Conservation (phyloP, 2,113 vertebrate species). For the Podarcis muralis region DNA sequence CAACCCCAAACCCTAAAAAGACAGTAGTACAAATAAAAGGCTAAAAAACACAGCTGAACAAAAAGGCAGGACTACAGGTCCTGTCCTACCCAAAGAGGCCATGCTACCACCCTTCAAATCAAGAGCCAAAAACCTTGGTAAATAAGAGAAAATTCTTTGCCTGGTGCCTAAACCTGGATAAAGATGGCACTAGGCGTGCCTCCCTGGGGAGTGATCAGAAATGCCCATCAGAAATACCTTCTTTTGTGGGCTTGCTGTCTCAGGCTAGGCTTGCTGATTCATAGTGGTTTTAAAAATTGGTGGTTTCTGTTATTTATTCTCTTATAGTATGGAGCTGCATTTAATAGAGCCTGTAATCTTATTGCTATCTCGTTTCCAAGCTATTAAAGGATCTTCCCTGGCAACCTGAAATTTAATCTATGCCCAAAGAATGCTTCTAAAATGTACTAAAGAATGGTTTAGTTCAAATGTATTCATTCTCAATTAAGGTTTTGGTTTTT, state of each 20-base stretch:
- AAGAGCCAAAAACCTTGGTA: no score
- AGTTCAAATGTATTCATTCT: not conserved
- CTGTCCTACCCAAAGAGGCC: no score
- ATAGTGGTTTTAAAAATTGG: not conserved
- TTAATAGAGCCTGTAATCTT: not conserved
- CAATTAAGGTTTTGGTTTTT: not conserved
- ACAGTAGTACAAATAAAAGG: no score
- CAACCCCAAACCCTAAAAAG: no score
- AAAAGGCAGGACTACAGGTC: no score
- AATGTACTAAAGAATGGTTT: not conserved
- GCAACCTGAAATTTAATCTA: not conserved
- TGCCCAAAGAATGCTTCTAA: not conserved
- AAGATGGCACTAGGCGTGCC: no score
- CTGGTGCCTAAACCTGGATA: no score
- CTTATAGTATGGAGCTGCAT: not conserved
- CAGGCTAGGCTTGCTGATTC: not conserved
- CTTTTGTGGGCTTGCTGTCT: not conserved
- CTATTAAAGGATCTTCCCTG: not conserved
- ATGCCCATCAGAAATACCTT: not conserved
- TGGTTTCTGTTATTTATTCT: not conserved
- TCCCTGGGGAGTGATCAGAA: not conserved
- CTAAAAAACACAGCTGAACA: no score
- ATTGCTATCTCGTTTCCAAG: not conserved
- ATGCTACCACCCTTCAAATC: no score
- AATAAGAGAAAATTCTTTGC: no score